Evolutionary conservation across 2,113 vertebrate species (phyloP).

Genomic region (Tupaia tana): DNA sequence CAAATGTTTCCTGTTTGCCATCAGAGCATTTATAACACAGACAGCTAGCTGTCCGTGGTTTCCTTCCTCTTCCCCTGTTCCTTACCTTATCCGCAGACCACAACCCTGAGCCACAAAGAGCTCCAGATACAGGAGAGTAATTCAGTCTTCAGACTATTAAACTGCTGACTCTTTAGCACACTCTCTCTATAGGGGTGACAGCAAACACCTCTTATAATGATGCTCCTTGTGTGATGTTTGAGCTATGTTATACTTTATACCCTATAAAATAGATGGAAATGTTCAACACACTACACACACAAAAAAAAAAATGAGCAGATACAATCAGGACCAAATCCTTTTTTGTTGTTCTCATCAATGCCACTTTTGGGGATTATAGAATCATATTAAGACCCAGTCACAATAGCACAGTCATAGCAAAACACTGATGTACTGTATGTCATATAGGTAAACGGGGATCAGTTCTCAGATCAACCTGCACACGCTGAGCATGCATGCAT

Average conservation of each 20-base stretch:
- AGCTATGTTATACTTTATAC: neutral
- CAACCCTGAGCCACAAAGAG: conserved; percentile 45
- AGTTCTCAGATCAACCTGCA: too few species aligned
- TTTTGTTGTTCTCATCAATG: neutral
- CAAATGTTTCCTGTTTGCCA: conserved; percentile 52
- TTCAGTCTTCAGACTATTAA: conserved; percentile 10
- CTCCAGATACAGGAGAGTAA: conserved; percentile 4
- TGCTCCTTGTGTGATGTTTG: neutral
- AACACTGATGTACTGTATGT: too few species aligned
- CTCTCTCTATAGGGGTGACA: neutral
- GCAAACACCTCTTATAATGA: neutral
- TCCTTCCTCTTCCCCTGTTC: neutral
- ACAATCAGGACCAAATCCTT: neutral
- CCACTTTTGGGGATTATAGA: neutral
- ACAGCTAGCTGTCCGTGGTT: neutral
- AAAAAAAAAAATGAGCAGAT: neutral
- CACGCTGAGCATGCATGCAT: too few species aligned
- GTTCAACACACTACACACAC: neutral
- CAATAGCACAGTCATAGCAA: too few species aligned
- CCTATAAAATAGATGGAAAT: neutral
- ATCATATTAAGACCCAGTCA: neutral
- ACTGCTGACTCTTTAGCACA: conserved; percentile 23
- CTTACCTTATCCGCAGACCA: conserved; percentile 36
- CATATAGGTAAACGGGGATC: too few species aligned
- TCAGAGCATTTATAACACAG: conserved; percentile 52